Percentiles rank a stretch among this genome's conserved stretches.
Evolutionary conservation across 2,113 vertebrate genomes (phyloP).

Genomic region (Salvelinus alpinus): DNA sequence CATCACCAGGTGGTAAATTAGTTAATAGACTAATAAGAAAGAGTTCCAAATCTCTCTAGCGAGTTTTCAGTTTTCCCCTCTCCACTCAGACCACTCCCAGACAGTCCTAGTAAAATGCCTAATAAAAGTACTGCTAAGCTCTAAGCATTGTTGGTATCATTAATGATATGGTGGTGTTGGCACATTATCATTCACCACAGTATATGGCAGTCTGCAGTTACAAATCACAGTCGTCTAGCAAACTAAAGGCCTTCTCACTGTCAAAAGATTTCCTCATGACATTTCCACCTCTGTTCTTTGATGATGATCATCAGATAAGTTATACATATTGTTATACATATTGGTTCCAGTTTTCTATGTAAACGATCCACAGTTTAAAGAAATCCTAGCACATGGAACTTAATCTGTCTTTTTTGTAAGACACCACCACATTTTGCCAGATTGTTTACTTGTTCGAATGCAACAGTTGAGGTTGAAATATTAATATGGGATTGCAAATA

Average conservation of each 20-base stretch:
- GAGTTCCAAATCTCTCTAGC: no score
- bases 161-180: no score
- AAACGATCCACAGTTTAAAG: constrained; percentile 7
- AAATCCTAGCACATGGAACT: not conserved
- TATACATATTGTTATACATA: not conserved
- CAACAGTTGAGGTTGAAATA: not conserved
- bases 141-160: no score
- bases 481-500: not conserved
- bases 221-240: no score
- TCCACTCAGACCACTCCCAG: no score
- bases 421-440: not conserved
- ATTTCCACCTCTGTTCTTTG: not conserved
- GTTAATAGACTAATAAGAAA: no score
- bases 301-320: not conserved
- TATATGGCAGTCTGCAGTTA: no score
- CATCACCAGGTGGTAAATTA: no score
- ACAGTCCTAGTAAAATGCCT: no score
- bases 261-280: not conserved
- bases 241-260: not conserved
- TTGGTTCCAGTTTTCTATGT: constrained; percentile 13
- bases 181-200: no score
- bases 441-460: not conserved
- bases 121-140: no score
- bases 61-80: no score
- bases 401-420: not conserved